These are phyloP conservation scores for Osmoderma eremita DNA, from an alignment of 2,888 invertebrate species.

Conservation along the genomic window DNA sequence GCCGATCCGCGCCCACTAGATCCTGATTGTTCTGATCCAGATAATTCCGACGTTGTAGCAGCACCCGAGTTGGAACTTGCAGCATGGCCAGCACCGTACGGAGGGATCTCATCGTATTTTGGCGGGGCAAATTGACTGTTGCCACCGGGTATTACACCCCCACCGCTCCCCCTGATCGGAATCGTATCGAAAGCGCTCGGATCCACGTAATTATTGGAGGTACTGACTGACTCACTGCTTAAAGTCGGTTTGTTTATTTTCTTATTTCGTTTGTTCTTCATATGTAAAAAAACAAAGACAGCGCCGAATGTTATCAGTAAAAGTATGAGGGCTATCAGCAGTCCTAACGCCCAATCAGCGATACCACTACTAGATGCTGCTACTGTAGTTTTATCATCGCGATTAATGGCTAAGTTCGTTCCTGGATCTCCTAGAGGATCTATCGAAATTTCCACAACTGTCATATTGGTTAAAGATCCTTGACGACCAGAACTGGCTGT, in stretches of 20 bases:
- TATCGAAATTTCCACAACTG: slow-evolving; percentile 83
- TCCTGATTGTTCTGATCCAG: slow-evolving; percentile 94
- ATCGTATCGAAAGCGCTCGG: slow-evolving; percentile 91
- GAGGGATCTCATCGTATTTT: slow-evolving; percentile 91
- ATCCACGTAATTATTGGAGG: slow-evolving; percentile 86
- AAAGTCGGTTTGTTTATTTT: slow-evolving; percentile 82
- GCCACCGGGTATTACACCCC: slow-evolving; percentile 60
- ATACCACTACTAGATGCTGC: slow-evolving; percentile 75
- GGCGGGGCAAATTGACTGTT: slow-evolving; percentile 84
- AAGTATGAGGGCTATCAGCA: slow-evolving; percentile 83
- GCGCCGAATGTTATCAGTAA: slow-evolving; percentile 86
- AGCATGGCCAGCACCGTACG: slow-evolving; percentile 78
- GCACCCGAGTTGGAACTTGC: slow-evolving; percentile 82
- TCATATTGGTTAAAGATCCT: slow-evolving; percentile 86
- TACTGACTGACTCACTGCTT: slow-evolving; percentile 76
- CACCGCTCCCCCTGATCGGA: slow-evolving; percentile 77
- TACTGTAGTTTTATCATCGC: slow-evolving; percentile 64
- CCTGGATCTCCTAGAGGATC: slow-evolving; percentile 75
- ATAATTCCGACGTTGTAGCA: slow-evolving; percentile 88
- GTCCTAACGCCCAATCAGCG: slow-evolving; percentile 89
- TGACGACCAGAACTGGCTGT: slow-evolving; percentile 91
- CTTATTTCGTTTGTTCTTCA: slow-evolving; percentile 82
- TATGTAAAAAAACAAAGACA: slow-evolving; percentile 85
- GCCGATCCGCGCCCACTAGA: slow-evolving; percentile 97
- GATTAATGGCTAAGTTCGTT: slow-evolving; percentile 68